phyloP scores from a whole-genome alignment of 1,140 invertebrate genomes.

The Drosophila parabipectinata region DNA sequence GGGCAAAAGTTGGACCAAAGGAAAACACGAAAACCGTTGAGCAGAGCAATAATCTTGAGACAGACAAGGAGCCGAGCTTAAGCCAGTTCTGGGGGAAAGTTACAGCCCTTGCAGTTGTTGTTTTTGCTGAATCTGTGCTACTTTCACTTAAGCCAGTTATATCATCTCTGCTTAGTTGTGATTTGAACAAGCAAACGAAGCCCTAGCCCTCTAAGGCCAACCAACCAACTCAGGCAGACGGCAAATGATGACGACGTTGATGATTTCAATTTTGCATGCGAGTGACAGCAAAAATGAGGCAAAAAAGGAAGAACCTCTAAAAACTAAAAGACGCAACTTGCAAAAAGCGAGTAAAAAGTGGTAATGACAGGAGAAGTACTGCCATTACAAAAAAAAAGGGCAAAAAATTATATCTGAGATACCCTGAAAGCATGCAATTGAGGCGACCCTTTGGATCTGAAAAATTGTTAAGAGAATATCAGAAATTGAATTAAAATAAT shows the following conservation, averaged over 20 bases:
- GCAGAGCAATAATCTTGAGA: conserved; percentile 59
- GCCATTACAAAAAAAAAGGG: conserved; percentile 40
- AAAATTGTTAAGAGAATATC: neutral
- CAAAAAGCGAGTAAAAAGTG: conserved; percentile 37
- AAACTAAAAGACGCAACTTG: conserved; percentile 25
- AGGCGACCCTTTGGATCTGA: neutral
- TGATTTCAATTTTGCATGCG: conserved; percentile 67
- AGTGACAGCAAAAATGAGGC: conserved; percentile 43
- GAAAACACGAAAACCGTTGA: conserved; percentile 52
- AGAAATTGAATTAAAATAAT: no score
- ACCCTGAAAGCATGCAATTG: neutral
- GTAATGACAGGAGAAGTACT: conserved; percentile 64
- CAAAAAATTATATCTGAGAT: conserved; percentile 6
- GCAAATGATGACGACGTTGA: conserved; percentile 63
- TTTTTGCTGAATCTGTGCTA: conserved; percentile 31
- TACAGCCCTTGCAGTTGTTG: neutral
- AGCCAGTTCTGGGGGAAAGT: conserved; percentile 14
- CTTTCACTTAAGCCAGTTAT: conserved; percentile 61
- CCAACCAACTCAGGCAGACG: conserved; percentile 15
- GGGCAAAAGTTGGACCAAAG: conserved; percentile 44
- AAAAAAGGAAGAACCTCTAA: conserved; percentile 21
- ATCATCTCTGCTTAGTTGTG: conserved; percentile 56
- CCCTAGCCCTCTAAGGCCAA: neutral
- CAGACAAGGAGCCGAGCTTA: conserved; percentile 18
- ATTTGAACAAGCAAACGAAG: conserved; percentile 37